These are phyloP conservation scores for Gymnoscelis rufifasciata DNA, from an alignment of 2,888 invertebrate genomes.

Conservation along the genomic window DNA sequence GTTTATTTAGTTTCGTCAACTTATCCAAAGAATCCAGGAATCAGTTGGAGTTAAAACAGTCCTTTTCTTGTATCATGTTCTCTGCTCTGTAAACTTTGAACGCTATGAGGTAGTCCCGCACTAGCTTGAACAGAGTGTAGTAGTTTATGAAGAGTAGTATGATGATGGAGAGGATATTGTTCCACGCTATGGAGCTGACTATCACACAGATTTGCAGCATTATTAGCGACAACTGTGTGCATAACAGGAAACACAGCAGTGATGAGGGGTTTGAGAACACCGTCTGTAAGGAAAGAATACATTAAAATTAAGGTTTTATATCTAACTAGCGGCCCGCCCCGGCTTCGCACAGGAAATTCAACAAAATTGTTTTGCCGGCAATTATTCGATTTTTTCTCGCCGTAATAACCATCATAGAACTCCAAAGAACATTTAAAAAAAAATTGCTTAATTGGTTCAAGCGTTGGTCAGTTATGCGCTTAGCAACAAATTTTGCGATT, in stretches of 20 bases:
- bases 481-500: too few relatives aligned
- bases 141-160: constrained; percentile 94
- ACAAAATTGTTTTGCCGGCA: too few relatives aligned
- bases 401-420: too few relatives aligned
- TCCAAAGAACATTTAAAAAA: too few relatives aligned
- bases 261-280: constrained; percentile 92
- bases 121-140: constrained; percentile 92
- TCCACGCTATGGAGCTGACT: constrained; percentile 92
- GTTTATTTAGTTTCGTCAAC: background rate
- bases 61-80: constrained; percentile 83
- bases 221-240: constrained; percentile 84
- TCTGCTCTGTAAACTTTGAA: constrained; percentile 89
- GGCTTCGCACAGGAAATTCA: too few relatives aligned
- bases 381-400: too few relatives aligned
- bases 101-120: constrained; percentile 91
- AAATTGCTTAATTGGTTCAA: too few relatives aligned
- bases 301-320: too few relatives aligned
- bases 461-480: too few relatives aligned
- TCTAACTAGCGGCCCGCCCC: too few relatives aligned
- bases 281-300: constrained; percentile 78
- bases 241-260: constrained; percentile 85
- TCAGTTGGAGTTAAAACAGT: constrained; percentile 33
- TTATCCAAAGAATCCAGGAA: background rate
- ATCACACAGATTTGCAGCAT: constrained; percentile 88
- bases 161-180: constrained; percentile 91